These are phyloP conservation scores for Terrapene triunguis DNA, from an alignment of 2,113 vertebrate genomes.

Conservation along the genomic window DNA sequence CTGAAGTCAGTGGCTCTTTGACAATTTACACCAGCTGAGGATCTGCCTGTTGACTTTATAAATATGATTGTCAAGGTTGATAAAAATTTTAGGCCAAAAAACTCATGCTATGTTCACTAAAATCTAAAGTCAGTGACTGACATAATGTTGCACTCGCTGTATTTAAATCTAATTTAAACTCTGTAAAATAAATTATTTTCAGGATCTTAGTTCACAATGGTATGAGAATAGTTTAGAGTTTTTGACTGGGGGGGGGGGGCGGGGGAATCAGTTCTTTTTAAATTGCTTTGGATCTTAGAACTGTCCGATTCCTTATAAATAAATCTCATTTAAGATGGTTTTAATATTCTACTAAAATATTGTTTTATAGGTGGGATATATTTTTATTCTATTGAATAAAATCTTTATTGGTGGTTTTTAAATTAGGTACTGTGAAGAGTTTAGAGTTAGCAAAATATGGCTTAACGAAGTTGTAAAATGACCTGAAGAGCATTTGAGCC, in stretches of 20 bases:
- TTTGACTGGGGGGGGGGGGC: background rate
- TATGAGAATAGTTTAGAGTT: constrained; percentile 3
- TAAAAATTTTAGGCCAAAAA: background rate
- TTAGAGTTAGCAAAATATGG: background rate
- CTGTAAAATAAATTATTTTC: background rate
- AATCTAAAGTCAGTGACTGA: background rate
- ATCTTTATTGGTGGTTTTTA: background rate
- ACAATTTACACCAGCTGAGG: background rate
- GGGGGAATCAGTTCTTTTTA: background rate
- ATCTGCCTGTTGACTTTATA: background rate
- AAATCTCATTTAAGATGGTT: background rate
- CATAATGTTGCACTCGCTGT: background rate
- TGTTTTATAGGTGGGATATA: background rate
- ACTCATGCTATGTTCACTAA: background rate
- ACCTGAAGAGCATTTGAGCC: background rate
- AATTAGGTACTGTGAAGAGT: background rate
- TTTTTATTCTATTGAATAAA: background rate
- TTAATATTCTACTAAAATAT: background rate
- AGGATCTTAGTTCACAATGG: background rate
- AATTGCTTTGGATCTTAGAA: constrained; percentile 33
- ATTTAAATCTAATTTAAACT: background rate
- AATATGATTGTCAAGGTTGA: background rate
- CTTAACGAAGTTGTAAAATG: background rate
- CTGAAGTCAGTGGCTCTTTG: background rate
- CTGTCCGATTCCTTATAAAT: background rate